Conservation (phyloP, 1,140 invertebrate species). For the Microvelia longipes region DNA sequence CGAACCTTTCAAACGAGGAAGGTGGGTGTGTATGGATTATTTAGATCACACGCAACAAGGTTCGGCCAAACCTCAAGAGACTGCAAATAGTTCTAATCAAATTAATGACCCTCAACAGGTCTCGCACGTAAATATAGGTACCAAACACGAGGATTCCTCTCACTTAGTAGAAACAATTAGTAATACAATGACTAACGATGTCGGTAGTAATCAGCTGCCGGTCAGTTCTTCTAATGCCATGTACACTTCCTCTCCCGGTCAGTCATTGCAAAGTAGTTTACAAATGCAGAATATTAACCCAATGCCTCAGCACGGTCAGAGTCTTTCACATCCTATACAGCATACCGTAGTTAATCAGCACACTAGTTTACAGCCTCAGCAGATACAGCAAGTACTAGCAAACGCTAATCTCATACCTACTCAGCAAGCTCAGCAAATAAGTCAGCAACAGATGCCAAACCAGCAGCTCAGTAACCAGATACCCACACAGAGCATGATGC, state of each 20-base stretch:
- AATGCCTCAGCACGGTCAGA: slow-evolving; percentile 25
- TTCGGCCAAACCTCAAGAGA: slow-evolving; percentile 25
- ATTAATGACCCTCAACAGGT: background rate
- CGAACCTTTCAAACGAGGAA: slow-evolving; percentile 79
- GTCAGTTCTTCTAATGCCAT: slow-evolving; percentile 25
- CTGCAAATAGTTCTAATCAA: background rate
- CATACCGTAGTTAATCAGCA: slow-evolving; percentile 20
- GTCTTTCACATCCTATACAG: slow-evolving; percentile 28
- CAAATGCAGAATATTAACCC: slow-evolving; percentile 18
- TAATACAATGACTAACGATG: slow-evolving; percentile 10
- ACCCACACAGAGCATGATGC: slow-evolving; percentile 14
- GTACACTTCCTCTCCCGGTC: slow-evolving; percentile 24
- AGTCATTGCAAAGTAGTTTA: slow-evolving; percentile 22
- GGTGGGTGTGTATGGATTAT: slow-evolving; percentile 94
- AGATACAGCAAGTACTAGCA: slow-evolving; percentile 37
- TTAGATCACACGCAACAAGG: slow-evolving; percentile 59
- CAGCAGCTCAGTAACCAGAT: slow-evolving; percentile 25
- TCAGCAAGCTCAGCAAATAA: slow-evolving; percentile 32
- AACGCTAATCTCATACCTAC: slow-evolving; percentile 27
- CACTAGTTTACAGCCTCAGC: slow-evolving; percentile 38
- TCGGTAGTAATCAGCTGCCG: slow-evolving; percentile 27
- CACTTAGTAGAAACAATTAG: background rate
- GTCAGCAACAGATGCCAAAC: slow-evolving; percentile 33
- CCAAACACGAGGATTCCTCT: background rate
- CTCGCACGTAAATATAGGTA: background rate